Evolutionary conservation across 2,888 invertebrate species (phyloP), one percentile per base, ranked within the genome.

Genomic region (Gastracanthus pulcherrimus): DNA sequence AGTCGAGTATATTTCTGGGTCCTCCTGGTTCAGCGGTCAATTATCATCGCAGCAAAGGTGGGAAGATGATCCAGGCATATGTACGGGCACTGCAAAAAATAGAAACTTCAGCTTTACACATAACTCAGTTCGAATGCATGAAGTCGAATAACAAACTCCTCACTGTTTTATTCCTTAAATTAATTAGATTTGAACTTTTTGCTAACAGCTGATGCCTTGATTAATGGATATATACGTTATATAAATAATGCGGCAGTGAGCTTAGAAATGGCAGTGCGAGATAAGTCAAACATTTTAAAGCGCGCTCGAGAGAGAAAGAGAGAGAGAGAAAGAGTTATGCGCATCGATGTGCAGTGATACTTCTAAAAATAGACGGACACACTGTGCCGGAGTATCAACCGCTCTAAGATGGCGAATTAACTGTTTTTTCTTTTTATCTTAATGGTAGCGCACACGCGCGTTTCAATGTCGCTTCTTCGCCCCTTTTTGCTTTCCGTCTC

Each of bases 311-410:
- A 70, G 69, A 60, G 51, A 66, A 45, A 78, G 62, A 79, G 76
- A 58, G 41, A 66, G 51, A 78, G 64, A 64, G 58, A 62, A 62
- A 31, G 67, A 19, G 5, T 60, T 16, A 75, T 55, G 55, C 41
- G 60, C 60, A 78, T 74, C 64, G 74, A 78, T 78, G 75, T 82
- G 64, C 82, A 76, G 76, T 72, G 76, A 80, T 79, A 80, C 76
- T 51, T 76, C 82, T 82, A 82, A 82, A 82, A 80, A 80, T 82
- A 82, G 82, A 78, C 16, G 16, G 41, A 13, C 36, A 34, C 66
- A 60, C 48, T 48, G 48, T 77, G 67, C 60, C 60, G 26, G 71
- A 71, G 64, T 71, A 76, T 79, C 62, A 76, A 71, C n/a, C 38
- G 64, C 51, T 55, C 41, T 82, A 76, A 82, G 76, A 80, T 80